A percentile compares a stretch with the other conserved stretches of the same genome.
These are phyloP conservation scores for Eclectus roratus DNA, from an alignment of 2,113 vertebrate genomes.

Conservation along the genomic window DNA sequence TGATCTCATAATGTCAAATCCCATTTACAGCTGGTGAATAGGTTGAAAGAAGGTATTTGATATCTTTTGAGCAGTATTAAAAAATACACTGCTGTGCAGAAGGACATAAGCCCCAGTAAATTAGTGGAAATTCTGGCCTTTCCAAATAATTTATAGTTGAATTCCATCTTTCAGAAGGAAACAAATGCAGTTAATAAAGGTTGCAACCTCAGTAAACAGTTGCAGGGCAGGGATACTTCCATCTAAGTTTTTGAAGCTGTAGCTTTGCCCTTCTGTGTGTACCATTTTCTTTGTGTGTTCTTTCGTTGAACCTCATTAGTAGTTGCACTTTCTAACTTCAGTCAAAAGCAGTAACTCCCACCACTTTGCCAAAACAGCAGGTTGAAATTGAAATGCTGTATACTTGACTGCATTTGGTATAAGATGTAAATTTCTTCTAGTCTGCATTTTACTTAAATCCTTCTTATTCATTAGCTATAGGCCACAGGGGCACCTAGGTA, in stretches of 20 bases:
- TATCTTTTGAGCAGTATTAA: slow-evolving; percentile 69
- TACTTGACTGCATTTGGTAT: not conserved
- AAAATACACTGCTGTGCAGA: slow-evolving; percentile 44
- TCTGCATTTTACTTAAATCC: not conserved
- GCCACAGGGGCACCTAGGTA: not conserved
- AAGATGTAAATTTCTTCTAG: not conserved
- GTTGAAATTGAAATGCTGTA: not conserved
- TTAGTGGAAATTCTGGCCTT: slow-evolving; percentile 60
- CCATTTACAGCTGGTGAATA: slow-evolving; percentile 68
- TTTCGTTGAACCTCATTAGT: slow-evolving; percentile 49
- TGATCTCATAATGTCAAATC: slow-evolving; percentile 76
- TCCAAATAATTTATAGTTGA: slow-evolving; percentile 70
- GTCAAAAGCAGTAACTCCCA: not conserved
- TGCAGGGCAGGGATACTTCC: not conserved
- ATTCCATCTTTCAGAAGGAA: slow-evolving; percentile 57
- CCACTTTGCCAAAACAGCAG: not conserved
- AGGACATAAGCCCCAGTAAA: slow-evolving; percentile 66
- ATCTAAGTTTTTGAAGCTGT: slow-evolving; percentile 20
- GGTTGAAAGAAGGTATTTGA: slow-evolving; percentile 60
- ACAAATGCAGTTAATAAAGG: slow-evolving; percentile 61
- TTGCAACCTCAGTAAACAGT: slow-evolving; percentile 52
- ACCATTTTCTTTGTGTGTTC: not conserved
- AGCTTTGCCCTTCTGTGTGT: slow-evolving; percentile 25
- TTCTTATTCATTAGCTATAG: not conserved
- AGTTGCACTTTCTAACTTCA: slow-evolving; percentile 2